Evolutionary conservation across 2,113 vertebrate species (phyloP).

Genomic region (Erinaceus europaeus): DNA sequence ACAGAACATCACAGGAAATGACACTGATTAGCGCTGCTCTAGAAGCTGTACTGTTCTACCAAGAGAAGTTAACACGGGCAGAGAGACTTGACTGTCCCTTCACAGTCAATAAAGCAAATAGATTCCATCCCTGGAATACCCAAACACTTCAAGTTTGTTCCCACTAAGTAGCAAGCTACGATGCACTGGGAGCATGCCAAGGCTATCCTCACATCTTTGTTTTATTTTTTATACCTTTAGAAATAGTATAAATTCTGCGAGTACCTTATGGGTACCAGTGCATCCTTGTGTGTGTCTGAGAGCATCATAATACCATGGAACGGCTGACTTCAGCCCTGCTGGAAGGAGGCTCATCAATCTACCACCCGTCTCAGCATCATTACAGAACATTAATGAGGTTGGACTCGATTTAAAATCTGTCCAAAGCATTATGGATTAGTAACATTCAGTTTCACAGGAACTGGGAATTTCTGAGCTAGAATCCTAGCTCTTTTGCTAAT

Average conservation of each 20-base stretch:
- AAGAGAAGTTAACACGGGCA: neutral
- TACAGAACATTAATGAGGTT: conserved; percentile 51
- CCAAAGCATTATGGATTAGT: conserved; percentile 45
- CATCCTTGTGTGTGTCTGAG: neutral
- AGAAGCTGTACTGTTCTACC: neutral
- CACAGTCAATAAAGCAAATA: neutral
- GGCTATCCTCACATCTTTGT: neutral
- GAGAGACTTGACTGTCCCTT: neutral
- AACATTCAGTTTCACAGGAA: conserved; percentile 7
- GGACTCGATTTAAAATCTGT: conserved; percentile 51
- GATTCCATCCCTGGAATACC: neutral
- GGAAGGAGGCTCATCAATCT: conserved; percentile 42
- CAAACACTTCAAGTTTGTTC: neutral
- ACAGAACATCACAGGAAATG: neutral
- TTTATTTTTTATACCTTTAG: neutral
- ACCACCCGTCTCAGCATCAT: neutral
- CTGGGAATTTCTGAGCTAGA: conserved; percentile 54
- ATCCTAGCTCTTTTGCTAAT: conserved; percentile 59
- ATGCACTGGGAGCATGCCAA: neutral
- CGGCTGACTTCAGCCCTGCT: neutral
- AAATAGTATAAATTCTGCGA: neutral
- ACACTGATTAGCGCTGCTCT: neutral
- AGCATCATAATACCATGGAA: neutral
- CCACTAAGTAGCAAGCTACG: neutral
- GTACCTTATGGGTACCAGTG: neutral